Evolutionary conservation across 1,140 invertebrate genomes (phyloP).

Genomic region (Galendromus occidentalis): DNA sequence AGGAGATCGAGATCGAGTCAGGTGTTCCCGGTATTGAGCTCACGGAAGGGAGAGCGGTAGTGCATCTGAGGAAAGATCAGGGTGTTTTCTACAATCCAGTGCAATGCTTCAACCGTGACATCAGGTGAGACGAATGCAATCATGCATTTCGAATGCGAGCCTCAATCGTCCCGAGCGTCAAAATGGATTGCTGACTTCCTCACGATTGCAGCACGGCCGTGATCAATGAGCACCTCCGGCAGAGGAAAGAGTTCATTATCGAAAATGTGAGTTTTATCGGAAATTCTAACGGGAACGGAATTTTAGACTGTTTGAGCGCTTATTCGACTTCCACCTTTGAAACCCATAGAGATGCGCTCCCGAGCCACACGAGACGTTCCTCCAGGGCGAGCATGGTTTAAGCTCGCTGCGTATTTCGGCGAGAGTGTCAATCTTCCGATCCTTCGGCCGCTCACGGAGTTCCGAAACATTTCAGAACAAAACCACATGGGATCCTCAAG

Average conservation of each 20-base stretch:
- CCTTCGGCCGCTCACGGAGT: background rate
- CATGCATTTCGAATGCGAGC: no score
- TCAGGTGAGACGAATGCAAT: constrained; percentile 40
- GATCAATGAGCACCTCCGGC: constrained; percentile 31
- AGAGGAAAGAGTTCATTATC: constrained; percentile 17
- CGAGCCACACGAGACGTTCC: no score
- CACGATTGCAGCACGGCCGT: constrained; percentile 36
- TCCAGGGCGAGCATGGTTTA: no score
- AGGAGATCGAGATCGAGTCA: background rate
- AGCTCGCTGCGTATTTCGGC: no score
- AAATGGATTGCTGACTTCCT: background rate
- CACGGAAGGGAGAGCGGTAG: constrained; percentile 51
- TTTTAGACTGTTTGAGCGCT: no score
- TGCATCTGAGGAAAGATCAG: constrained; percentile 37
- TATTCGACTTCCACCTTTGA: no score
- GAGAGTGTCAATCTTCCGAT: no score
- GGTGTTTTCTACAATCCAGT: constrained; percentile 93
- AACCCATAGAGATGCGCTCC: no score
- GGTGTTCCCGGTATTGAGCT: constrained; percentile 20
- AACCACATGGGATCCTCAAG: constrained; percentile 12
- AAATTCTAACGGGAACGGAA: constrained; percentile 9
- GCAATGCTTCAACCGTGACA: constrained; percentile 87
- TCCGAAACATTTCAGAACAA: constrained; percentile 4
- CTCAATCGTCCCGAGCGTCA: no score
- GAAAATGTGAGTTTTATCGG: background rate